Base-by-base conservation (phyloP, 30 jellyfish, hydroid and myxozoan species). In the Chironex yamaguchii region DNA sequence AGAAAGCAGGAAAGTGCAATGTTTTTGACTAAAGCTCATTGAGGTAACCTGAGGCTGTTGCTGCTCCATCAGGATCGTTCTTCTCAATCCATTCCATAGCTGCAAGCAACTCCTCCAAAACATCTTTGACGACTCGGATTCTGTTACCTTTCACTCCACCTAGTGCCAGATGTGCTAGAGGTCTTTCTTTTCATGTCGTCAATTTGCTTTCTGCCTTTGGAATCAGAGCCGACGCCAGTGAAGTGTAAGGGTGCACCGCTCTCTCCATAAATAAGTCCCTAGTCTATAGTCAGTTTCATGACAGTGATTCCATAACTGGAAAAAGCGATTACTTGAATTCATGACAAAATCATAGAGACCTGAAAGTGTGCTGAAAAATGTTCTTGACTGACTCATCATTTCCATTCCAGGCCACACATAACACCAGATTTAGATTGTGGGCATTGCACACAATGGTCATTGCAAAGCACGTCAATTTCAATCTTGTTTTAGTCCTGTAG, bases 31-130 rank as follows among this genome's bases (percentile, higher is more conserved):
- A 49, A 4, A 20, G 22, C n/a, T 20, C 76, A 24, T 63, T 63
- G 33, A 63, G 26, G 29, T 63, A 3, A 29, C 76, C 76, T 1
- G 62, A 0, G 62, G 76, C 76, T n/a, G n/a, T n/a, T n/a, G n/a
- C n/a, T 63, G 76, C 82, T 32, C 82, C 63, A 28, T 68, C 82
- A 13, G 63, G 26, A 68, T 68, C 63, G 27, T 68, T 28, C 27
- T 2, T 34, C 20, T 68, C 82, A 68, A 68, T 34, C 82, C 82
- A 68, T 29, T 68, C 82, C 25, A 68, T 23, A 3, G 82, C 36
- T 68, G 82, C 82, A 33, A 68, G 69, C 64, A 68, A 22, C 27
- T 68, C 82, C 31, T 29, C 82, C 14, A 68, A 68, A 22, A 68
- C 27, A 12, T 68, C 62, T 34, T 68, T 1, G 25, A 68, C 82